A percentile compares a stretch with the other conserved stretches of the same genome.
Evolutionary conservation across 2,113 vertebrate species (phyloP).

Genomic region (Forbesichthys papilliferus): DNA sequence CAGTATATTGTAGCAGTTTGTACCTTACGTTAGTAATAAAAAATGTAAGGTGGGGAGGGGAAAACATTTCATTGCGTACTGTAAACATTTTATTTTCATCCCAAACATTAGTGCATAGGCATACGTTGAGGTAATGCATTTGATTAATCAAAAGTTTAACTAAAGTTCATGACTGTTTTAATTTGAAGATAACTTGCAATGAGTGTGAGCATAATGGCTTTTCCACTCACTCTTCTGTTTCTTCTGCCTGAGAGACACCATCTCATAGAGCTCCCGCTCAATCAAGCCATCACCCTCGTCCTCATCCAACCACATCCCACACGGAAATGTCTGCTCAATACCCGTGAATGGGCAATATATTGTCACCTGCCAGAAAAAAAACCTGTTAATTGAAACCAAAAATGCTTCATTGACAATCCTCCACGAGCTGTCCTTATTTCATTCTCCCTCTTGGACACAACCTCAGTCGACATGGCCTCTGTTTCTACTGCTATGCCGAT

Average conservation of each 20-base stretch:
- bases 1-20: too few species aligned
- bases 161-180: neutral
- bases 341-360: slow-evolving; percentile 95
- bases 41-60: too few species aligned
- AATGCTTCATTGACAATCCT: neutral
- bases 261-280: slow-evolving; percentile 93
- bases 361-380: slow-evolving; percentile 79
- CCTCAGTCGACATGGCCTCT: too few species aligned
- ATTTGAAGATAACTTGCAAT: neutral
- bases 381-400: neutral
- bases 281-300: slow-evolving; percentile 92
- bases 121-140: neutral
- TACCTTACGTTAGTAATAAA: too few species aligned
- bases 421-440: too few species aligned
- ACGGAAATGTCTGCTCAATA: slow-evolving; percentile 92
- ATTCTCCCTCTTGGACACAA: too few species aligned
- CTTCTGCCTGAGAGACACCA: slow-evolving; percentile 91
- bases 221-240: slow-evolving; percentile 87
- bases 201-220: neutral
- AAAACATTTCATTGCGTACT: too few species aligned
- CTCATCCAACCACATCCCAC: slow-evolving; percentile 92
- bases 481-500: too few species aligned
- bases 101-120: too few species aligned
- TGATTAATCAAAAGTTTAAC: neutral
- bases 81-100: too few species aligned